Evolutionary conservation across 2,888 invertebrate species (phyloP).

Genomic region (Thereva nobilitata): DNA sequence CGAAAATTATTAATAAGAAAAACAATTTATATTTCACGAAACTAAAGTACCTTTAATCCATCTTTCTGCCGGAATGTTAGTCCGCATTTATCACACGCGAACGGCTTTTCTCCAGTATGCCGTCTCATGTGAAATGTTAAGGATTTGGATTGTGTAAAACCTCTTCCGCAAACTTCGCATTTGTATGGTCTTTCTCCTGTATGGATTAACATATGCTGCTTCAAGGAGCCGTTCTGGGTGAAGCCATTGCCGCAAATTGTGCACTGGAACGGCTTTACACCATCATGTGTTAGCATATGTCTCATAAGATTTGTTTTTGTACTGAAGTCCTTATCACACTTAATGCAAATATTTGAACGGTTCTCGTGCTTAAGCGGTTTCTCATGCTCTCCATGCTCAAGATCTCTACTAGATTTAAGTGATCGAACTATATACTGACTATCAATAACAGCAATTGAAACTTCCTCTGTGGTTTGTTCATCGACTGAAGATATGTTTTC

Average conservation of each 20-base stretch:
- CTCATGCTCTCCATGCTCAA: slow-evolving; percentile 3
- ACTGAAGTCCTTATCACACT: slow-evolving; percentile 52
- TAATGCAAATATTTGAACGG: slow-evolving; percentile 46
- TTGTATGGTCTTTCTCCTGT: slow-evolving; percentile 51
- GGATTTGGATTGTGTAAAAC: slow-evolving; percentile 53
- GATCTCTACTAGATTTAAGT: slow-evolving; percentile 8
- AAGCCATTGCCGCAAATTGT: slow-evolving; percentile 50
- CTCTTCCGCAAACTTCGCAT: slow-evolving; percentile 49
- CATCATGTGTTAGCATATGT: slow-evolving; percentile 51
- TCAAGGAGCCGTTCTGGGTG: slow-evolving; percentile 51
- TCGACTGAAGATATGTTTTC: slow-evolving; percentile 10
- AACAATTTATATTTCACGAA: background rate
- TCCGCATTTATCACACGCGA: slow-evolving; percentile 50
- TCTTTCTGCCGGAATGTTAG: slow-evolving; percentile 51
- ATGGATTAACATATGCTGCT: slow-evolving; percentile 52
- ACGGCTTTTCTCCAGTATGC: slow-evolving; percentile 53
- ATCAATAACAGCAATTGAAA: background rate
- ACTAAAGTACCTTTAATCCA: slow-evolving; percentile 48
- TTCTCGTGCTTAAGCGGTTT: slow-evolving; percentile 28
- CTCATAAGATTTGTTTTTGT: slow-evolving; percentile 53
- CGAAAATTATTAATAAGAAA: slow-evolving; percentile 3
- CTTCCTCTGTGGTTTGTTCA: background rate
- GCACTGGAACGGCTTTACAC: slow-evolving; percentile 50
- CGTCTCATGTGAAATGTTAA: slow-evolving; percentile 51
- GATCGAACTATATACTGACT: slow-evolving; percentile 24